phyloP scores from a whole-genome alignment of 2,888 invertebrate species.

The Drosophila limbata region DNA sequence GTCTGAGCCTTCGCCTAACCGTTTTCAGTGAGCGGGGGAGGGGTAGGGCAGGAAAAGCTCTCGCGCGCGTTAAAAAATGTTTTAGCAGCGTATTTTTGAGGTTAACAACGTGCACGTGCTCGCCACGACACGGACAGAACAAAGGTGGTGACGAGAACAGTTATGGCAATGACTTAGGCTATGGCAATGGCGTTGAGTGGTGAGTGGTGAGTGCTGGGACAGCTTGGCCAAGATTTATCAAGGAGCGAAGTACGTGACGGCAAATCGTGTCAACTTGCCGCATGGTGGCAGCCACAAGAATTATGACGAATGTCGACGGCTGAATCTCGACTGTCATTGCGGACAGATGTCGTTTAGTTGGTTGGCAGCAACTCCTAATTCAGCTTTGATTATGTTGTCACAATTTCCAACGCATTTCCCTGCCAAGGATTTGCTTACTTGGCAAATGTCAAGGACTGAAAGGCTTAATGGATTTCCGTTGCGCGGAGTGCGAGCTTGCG shows the following conservation, averaged over 20 bases:
- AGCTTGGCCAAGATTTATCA: slow-evolving; percentile 72
- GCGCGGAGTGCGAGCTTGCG: slow-evolving; percentile 17
- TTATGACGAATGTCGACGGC: slow-evolving; percentile 69
- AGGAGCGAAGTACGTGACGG: slow-evolving; percentile 68
- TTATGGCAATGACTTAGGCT: slow-evolving; percentile 18
- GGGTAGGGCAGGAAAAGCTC: neutral
- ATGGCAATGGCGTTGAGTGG: slow-evolving; percentile 5
- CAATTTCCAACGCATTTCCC: slow-evolving; percentile 21
- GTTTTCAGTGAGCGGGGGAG: neutral
- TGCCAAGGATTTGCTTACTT: slow-evolving; percentile 7
- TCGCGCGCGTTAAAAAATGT: slow-evolving; percentile 68
- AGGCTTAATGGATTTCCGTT: slow-evolving; percentile 32
- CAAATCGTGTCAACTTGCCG: slow-evolving; percentile 72
- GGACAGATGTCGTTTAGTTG: slow-evolving; percentile 42
- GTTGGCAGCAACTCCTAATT: slow-evolving; percentile 29
- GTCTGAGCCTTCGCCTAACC: slow-evolving; percentile 47
- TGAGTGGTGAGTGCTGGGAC: slow-evolving; percentile 57
- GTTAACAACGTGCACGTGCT: slow-evolving; percentile 76
- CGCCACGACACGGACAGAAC: slow-evolving; percentile 19
- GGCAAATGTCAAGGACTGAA: slow-evolving; percentile 17
- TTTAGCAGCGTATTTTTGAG: slow-evolving; percentile 75
- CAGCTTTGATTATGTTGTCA: slow-evolving; percentile 43
- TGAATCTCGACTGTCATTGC: slow-evolving; percentile 67
- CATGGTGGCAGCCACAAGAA: slow-evolving; percentile 45
- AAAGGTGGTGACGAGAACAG: slow-evolving; percentile 59